Percentiles rank a stretch among this genome's conserved stretches.
Conservation (phyloP, 2,888 invertebrate genomes). For the Romanomermis culicivorax region DNA sequence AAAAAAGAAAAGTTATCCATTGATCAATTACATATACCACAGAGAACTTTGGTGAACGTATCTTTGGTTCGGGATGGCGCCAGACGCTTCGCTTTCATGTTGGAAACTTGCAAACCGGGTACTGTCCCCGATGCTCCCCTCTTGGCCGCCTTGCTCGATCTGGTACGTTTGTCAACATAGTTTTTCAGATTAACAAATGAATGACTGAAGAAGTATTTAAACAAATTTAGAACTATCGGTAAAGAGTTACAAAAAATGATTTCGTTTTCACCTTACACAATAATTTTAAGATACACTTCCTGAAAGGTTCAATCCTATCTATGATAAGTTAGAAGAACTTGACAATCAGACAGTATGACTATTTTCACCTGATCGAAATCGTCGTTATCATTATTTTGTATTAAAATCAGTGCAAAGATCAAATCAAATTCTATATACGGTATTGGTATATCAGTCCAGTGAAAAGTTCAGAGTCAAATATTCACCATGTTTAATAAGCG, state of each 20-base stretch:
- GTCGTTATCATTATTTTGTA: too few species aligned
- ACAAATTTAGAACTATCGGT: background rate
- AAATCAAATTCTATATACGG: too few species aligned
- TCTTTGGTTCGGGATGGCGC: slow-evolving; percentile 64
- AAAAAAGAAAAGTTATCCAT: background rate
- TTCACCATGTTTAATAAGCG: too few species aligned
- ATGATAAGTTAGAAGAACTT: too few species aligned
- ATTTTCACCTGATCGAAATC: too few species aligned
- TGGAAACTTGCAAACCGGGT: slow-evolving; percentile 88
- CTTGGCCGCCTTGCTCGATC: slow-evolving; percentile 71
- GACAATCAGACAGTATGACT: too few species aligned
- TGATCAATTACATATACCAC: slow-evolving; percentile 9
- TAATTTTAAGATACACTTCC: background rate
- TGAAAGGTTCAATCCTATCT: too few species aligned
- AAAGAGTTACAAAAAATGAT: background rate
- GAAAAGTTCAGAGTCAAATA: too few species aligned
- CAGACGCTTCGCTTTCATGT: slow-evolving; percentile 62
- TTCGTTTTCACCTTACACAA: background rate
- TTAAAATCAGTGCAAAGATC: too few species aligned
- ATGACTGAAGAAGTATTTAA: background rate
- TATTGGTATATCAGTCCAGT: too few species aligned
- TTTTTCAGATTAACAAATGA: background rate
- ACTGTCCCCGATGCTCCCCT: slow-evolving; percentile 86
- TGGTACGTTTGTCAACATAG: slow-evolving; percentile 41
- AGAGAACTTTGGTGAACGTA: slow-evolving; percentile 53